These are phyloP conservation scores for Axinella damicornis DNA, from an alignment of 37 sponge, comb jelly and placozoan genomes.

Conservation along the genomic window DNA sequence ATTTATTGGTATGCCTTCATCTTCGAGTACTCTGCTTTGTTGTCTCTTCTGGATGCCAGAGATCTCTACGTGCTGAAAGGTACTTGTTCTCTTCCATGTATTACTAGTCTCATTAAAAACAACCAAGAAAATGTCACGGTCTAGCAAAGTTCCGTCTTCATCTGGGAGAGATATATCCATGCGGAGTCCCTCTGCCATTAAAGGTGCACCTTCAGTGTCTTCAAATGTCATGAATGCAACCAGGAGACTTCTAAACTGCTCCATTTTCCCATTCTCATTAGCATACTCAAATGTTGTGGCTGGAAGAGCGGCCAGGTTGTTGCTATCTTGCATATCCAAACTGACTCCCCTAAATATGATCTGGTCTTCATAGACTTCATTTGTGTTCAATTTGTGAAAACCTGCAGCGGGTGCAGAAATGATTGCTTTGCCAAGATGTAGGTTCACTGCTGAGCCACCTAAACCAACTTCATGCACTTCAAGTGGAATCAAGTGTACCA, in stretches of 20 bases:
- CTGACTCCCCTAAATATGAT: constrained; percentile 10
- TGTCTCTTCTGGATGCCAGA: background rate
- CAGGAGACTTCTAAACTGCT: background rate
- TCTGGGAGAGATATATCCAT: background rate
- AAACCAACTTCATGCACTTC: background rate
- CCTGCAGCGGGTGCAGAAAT: constrained; percentile 6
- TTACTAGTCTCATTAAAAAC: background rate
- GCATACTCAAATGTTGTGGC: background rate
- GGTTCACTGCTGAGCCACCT: constrained; percentile 3
- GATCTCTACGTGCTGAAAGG: too few relatives aligned
- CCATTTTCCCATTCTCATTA: background rate
- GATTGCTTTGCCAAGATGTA: background rate
- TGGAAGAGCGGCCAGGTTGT: background rate
- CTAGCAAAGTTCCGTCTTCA: background rate
- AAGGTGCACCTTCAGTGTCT: background rate
- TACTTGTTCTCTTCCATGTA: background rate
- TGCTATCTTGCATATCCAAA: background rate
- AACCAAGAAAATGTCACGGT: background rate
- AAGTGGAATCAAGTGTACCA: background rate
- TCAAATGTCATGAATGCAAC: background rate
- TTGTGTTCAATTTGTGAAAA: background rate
- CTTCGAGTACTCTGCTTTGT: background rate
- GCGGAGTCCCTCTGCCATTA: background rate
- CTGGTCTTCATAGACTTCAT: constrained; percentile 1
- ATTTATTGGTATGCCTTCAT: background rate